Evolutionary conservation across 2,113 vertebrate species (phyloP).

Genomic region (Tringa solitaria): DNA sequence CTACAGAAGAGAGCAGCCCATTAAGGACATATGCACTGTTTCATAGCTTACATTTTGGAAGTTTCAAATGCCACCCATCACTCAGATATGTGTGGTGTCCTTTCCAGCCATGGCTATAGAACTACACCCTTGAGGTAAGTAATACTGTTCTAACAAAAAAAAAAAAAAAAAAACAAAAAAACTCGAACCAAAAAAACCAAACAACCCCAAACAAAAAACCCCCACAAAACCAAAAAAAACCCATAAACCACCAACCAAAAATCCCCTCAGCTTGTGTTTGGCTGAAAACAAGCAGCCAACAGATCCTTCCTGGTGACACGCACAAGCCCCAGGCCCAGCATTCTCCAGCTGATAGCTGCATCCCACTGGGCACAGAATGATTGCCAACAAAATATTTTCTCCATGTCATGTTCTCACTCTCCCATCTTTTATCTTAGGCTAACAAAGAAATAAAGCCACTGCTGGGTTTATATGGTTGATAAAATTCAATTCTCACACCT

Average conservation of each 20-base stretch:
- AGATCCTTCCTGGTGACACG: neutral
- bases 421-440: neutral
- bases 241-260: neutral
- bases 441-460: neutral
- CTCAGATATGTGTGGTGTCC: neutral
- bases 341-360: neutral
- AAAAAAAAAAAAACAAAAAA: neutral
- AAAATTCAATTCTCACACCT: slow-evolving; percentile 28
- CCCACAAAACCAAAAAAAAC: neutral
- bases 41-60: neutral
- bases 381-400: neutral
- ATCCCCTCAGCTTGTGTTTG: neutral
- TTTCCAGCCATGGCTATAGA: neutral
- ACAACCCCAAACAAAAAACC: neutral
- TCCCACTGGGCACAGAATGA: neutral
- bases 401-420: neutral
- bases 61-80: neutral
- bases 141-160: neutral
- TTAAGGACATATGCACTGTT: neutral
- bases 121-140: neutral
- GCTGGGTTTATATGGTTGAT: neutral
- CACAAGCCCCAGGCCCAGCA: neutral
- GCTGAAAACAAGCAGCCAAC: neutral
- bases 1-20: neutral
- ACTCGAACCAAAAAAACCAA: no score